phyloP scores from a whole-genome alignment of 1,140 invertebrate genomes.

The Melanaphis sacchari region DNA sequence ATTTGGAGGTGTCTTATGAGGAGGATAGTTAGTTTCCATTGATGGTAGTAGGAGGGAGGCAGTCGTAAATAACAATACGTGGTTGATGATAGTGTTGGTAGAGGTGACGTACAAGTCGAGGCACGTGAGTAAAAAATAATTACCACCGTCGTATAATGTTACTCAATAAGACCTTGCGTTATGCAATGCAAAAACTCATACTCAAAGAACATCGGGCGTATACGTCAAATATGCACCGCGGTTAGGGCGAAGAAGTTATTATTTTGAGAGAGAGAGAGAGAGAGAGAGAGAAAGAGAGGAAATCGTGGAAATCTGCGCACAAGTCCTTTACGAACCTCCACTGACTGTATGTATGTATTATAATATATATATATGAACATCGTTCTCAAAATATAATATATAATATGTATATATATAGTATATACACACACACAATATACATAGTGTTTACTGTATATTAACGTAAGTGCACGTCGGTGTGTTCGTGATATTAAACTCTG shows the following conservation, averaged over 20 bases:
- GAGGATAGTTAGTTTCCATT: background rate
- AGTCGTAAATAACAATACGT: background rate
- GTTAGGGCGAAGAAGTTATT: background rate
- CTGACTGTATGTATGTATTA: background rate
- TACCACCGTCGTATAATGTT: background rate
- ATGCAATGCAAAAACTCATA: background rate
- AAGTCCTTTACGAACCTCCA: background rate
- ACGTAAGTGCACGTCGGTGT: background rate
- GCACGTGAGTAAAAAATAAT: background rate
- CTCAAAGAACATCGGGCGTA: background rate
- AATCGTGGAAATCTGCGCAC: background rate
- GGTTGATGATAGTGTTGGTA: background rate
- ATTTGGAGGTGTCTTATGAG: background rate
- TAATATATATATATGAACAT: background rate
- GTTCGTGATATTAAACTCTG: background rate
- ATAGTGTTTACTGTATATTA: background rate
- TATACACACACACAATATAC: background rate
- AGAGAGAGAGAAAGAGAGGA: background rate
- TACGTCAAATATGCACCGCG: background rate
- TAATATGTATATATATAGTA: background rate
- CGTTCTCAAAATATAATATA: background rate
- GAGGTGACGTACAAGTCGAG: background rate
- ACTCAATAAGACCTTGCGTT: background rate
- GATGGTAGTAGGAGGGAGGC: too few species aligned
- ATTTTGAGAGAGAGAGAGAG: background rate